Evolutionary conservation across 2,888 invertebrate genomes (phyloP), one percentile per base, ranked within the genome.

Genomic region (Plebejus melissa): DNA sequence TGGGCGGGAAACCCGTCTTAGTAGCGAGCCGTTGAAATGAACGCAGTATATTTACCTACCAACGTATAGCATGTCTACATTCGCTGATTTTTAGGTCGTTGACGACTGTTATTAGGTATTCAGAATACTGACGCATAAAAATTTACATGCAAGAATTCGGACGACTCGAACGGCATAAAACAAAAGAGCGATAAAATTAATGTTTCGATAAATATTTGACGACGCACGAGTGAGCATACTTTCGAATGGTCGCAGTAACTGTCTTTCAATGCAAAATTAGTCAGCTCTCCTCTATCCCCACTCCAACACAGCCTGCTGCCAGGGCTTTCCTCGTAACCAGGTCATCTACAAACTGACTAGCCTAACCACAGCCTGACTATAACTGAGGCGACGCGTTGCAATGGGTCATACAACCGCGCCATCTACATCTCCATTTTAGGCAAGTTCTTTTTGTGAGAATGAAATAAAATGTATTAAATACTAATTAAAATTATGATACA

Each of bases 1-100:
- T 91, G 88, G 91, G 91, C 90, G 93, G 90, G 90, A 91, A 90
- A 88, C 93, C 92, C 90, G 91, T 93, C 90, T 90, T 87, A 83
- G 84, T 84, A 85, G 85, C 87, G 84, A 84, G 83, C 41, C 84
- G 83, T 83, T 84, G 82, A 85, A 83, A 84, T 81, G 82, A 82
- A 83, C 81, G 81, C 80, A 80, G 79, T 79, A 80, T 80, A 80
- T 80, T 77, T 81, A 78, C 75, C 77, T 80, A 81, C 75, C 75
- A 76, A 77, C 58, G 69, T 32, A 75, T 76, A 78, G 74, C 69
- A 69, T 74, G 72, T 76, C 74, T 77, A 76, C 74, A 71, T 69
- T 38, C 41, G 69, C 69, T 50, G 72, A 75, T 75, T 70, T 57
- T 69, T 75, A 75, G 70, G 38, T 70, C 75, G 70, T 54, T 58